A percentile compares a stretch with the other conserved stretches of the same genome.
These are phyloP conservation scores for Tetheella fluctuosa DNA, from an alignment of 2,888 invertebrate species.

Conservation along the genomic window DNA sequence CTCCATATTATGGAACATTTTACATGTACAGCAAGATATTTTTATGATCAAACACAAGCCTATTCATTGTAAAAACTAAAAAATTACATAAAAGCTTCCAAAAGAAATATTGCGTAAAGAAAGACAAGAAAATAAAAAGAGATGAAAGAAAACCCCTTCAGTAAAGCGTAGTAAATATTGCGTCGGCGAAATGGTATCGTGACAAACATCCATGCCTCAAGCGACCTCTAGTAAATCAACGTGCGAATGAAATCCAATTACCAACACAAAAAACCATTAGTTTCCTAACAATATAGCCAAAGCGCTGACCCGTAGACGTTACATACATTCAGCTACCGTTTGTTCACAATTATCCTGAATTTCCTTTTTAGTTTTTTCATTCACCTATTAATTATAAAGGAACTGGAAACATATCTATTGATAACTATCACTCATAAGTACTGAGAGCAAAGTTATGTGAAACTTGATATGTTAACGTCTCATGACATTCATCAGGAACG, in stretches of 20 bases:
- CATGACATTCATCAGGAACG: too few relatives aligned
- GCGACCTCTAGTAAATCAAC: conserved; percentile 68
- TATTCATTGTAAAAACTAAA: too few relatives aligned
- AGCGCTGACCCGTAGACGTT: not conserved
- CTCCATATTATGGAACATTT: too few relatives aligned
- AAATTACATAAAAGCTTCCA: not conserved
- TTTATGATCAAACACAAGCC: too few relatives aligned
- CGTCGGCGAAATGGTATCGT: conserved; percentile 77
- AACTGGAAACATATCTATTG: too few relatives aligned
- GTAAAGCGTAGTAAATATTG: conserved; percentile 52
- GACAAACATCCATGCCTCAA: conserved; percentile 82
- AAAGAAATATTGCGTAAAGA: conserved; percentile 28
- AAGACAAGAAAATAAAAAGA: conserved; percentile 14
- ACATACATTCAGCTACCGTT: not conserved
- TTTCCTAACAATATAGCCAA: conserved; percentile 38
- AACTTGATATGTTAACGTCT: too few relatives aligned
- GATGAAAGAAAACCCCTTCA: conserved; percentile 37
- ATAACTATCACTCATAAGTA: too few relatives aligned
- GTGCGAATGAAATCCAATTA: conserved; percentile 79
- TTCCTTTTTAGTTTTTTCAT: not conserved
- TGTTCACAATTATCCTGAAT: not conserved
- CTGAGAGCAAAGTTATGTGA: too few relatives aligned
- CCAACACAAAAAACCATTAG: conserved; percentile 73
- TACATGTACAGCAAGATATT: too few relatives aligned
- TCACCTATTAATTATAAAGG: not conserved